Conservation (phyloP, 2,888 invertebrate genomes). For the Pardosa pseudoannulata region DNA sequence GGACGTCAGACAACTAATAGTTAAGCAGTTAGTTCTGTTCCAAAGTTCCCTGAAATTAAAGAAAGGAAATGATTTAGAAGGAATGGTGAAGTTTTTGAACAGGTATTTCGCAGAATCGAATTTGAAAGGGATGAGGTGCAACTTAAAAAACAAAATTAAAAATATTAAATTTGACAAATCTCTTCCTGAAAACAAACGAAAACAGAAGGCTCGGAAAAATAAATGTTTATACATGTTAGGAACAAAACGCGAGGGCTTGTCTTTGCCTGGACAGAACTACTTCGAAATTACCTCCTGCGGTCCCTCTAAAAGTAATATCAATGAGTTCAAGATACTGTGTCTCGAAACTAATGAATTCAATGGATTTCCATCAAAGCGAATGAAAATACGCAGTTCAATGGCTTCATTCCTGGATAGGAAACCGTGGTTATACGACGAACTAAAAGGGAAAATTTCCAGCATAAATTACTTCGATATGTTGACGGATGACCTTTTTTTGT, state of each 20-base stretch:
- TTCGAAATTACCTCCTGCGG: too few species aligned
- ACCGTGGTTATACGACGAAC: background rate
- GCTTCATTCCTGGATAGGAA: background rate
- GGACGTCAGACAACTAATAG: background rate
- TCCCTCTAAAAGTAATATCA: too few species aligned
- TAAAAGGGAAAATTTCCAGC: background rate
- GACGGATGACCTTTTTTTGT: background rate
- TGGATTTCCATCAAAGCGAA: background rate
- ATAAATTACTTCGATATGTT: conserved; percentile 15
- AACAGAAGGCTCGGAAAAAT: background rate
- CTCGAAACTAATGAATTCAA: background rate
- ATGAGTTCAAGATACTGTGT: background rate
- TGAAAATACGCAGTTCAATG: background rate
- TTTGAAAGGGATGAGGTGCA: background rate
- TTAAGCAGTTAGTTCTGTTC: background rate
- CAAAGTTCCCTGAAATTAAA: background rate
- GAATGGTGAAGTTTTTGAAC: background rate
- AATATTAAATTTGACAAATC: background rate
- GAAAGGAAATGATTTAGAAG: background rate
- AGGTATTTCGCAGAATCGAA: background rate
- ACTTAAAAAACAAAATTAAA: background rate
- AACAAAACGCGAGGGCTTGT: too few species aligned
- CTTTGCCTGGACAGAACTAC: too few species aligned
- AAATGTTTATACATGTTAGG: too few species aligned
- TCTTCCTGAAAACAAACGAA: background rate